Conservation (phyloP, 2,113 vertebrate species). For the Actenoides lindsayi region DNA sequence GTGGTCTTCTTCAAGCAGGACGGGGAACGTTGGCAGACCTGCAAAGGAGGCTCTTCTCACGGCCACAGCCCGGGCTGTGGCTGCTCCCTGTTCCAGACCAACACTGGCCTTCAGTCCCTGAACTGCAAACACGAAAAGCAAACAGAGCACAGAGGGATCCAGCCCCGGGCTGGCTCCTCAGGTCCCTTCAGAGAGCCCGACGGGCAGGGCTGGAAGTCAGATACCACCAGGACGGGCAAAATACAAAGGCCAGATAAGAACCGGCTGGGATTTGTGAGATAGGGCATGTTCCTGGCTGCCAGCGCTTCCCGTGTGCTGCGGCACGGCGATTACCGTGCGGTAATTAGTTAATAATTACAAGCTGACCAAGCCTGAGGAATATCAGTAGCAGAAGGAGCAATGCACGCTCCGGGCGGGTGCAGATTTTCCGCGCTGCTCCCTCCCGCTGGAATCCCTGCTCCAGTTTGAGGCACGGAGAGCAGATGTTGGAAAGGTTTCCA, state of each 20-base stretch:
- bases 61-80: neutral
- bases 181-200: neutral
- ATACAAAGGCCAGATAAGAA: neutral
- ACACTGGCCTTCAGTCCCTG: neutral
- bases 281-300: neutral
- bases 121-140: neutral
- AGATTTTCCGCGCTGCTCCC: neutral
- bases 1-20: neutral
- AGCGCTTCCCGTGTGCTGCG: neutral
- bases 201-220: neutral
- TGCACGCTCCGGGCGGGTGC: neutral
- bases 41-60: neutral
- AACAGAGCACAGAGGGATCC: neutral
- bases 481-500: neutral
- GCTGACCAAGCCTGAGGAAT: neutral
- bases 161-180: neutral
- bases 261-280: neutral
- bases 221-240: neutral
- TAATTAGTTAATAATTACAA: constrained; percentile 46
- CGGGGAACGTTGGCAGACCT: neutral
- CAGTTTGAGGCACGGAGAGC: neutral
- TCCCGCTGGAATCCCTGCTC: neutral
- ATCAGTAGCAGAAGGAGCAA: neutral
- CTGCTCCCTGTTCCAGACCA: neutral
- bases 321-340: neutral